Evolutionary conservation across 2,888 invertebrate genomes (phyloP).

Genomic region (Spialia ferax): DNA sequence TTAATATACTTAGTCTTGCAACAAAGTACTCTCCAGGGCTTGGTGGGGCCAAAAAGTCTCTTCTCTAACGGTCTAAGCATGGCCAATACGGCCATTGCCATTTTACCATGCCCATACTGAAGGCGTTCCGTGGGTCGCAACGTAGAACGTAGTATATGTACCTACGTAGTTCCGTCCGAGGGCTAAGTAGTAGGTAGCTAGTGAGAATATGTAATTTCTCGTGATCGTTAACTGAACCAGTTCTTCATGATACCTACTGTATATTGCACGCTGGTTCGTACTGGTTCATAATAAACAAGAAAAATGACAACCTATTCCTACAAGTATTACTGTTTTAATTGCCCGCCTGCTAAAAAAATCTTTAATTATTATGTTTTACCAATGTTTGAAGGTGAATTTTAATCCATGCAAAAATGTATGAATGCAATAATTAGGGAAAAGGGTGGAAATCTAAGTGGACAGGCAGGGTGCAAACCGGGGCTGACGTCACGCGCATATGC

Average conservation of each 20-base stretch:
- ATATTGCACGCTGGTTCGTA: slow-evolving; percentile 30
- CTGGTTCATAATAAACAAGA: slow-evolving; percentile 29
- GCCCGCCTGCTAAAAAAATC: background rate
- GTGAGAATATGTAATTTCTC: slow-evolving; percentile 10
- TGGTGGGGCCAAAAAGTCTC: too few species aligned
- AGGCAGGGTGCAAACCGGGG: slow-evolving; percentile 42
- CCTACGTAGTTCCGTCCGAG: slow-evolving; percentile 8
- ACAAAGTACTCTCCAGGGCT: too few species aligned
- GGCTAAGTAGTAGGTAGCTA: background rate
- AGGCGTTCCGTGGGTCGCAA: too few species aligned
- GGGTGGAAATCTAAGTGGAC: slow-evolving; percentile 25
- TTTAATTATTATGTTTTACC: background rate
- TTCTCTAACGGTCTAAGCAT: too few species aligned
- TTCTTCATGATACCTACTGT: slow-evolving; percentile 21
- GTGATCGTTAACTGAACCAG: slow-evolving; percentile 27
- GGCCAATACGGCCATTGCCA: too few species aligned
- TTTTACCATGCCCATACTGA: too few species aligned
- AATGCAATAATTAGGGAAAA: background rate
- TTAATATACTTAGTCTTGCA: too few species aligned
- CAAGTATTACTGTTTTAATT: background rate
- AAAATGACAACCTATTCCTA: too few species aligned
- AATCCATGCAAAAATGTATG: slow-evolving; percentile 7
- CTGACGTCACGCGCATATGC: slow-evolving; percentile 61
- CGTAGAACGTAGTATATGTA: too few species aligned
- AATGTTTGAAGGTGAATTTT: too few species aligned